phyloP scores from a whole-genome alignment of 2,113 vertebrate species.

The Perca flavescens region DNA sequence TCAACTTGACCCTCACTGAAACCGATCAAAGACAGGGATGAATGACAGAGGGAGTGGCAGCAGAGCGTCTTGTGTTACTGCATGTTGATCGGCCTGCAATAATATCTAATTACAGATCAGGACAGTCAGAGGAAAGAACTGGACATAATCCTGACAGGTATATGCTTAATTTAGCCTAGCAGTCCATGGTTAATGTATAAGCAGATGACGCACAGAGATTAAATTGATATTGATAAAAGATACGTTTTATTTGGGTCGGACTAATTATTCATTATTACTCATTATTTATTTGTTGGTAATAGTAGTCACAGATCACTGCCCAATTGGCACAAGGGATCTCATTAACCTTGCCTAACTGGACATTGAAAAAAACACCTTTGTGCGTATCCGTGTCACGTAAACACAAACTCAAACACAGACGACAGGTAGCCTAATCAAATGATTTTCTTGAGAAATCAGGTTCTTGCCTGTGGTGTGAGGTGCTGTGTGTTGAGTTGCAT shows the following conservation, averaged over 20 bases:
- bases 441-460: conserved; percentile 26
- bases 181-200: conserved; percentile 43
- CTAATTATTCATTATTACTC: conserved; percentile 43
- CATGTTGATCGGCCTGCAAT: conserved; percentile 44
- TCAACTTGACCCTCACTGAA: conserved; percentile 36
- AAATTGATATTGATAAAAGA: conserved; percentile 40
- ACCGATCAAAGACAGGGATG: conserved; percentile 1
- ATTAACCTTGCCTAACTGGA: conserved; percentile 55
- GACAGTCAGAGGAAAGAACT: conserved; percentile 28
- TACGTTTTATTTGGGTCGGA: conserved; percentile 61
- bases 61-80: conserved; percentile 63
- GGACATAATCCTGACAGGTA: conserved; percentile 3
- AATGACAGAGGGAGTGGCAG: conserved; percentile 30
- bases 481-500: too few species aligned
- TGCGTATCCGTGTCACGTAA: conserved; percentile 31
- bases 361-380: conserved; percentile 20
- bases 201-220: conserved; percentile 47
- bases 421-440: conserved; percentile 45
- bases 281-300: conserved; percentile 76
- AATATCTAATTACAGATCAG: conserved; percentile 78
- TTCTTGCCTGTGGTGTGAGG: neutral
- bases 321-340: conserved; percentile 23
- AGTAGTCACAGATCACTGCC: conserved; percentile 58
- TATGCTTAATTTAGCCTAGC: neutral
- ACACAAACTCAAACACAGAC: conserved; percentile 24